Evolutionary conservation across 2,888 invertebrate species (phyloP).

Genomic region (Scrobipalpa costella): DNA sequence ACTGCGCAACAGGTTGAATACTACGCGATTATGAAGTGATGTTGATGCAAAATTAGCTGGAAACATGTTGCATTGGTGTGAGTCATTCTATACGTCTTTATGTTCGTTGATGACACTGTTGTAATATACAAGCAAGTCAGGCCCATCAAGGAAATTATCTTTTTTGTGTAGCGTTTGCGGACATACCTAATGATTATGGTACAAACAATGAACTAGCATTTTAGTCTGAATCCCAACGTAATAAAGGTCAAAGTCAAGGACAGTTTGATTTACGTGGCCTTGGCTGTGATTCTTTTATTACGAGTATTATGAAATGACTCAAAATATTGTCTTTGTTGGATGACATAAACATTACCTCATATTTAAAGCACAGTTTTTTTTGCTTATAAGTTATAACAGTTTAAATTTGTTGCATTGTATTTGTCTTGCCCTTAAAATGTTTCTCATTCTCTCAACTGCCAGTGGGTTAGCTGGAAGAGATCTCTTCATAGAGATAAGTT

Average conservation of each 20-base stretch:
- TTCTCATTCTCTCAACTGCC: too few species aligned
- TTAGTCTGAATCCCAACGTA: not conserved
- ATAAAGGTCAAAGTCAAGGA: conserved; percentile 28
- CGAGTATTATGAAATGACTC: not conserved
- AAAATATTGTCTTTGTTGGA: not conserved
- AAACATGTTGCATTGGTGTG: conserved; percentile 12
- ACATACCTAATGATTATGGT: conserved; percentile 15
- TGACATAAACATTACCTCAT: too few species aligned
- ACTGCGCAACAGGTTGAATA: not conserved
- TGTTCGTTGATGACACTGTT: conserved; percentile 20
- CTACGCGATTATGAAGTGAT: not conserved
- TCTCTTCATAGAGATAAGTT: too few species aligned
- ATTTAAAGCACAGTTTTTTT: not conserved
- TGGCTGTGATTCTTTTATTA: not conserved
- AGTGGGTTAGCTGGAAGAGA: too few species aligned
- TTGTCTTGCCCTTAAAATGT: too few species aligned
- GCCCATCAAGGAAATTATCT: conserved; percentile 25
- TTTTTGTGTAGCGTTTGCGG: conserved; percentile 12
- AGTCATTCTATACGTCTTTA: conserved; percentile 19
- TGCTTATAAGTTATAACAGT: not conserved
- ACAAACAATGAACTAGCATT: not conserved
- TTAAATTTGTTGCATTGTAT: too few species aligned
- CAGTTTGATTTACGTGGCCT: not conserved
- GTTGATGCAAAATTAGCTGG: not conserved
- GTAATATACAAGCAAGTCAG: conserved; percentile 2